phyloP scores from a whole-genome alignment of 1,140 invertebrate species.

The Drosophila sucinea region DNA sequence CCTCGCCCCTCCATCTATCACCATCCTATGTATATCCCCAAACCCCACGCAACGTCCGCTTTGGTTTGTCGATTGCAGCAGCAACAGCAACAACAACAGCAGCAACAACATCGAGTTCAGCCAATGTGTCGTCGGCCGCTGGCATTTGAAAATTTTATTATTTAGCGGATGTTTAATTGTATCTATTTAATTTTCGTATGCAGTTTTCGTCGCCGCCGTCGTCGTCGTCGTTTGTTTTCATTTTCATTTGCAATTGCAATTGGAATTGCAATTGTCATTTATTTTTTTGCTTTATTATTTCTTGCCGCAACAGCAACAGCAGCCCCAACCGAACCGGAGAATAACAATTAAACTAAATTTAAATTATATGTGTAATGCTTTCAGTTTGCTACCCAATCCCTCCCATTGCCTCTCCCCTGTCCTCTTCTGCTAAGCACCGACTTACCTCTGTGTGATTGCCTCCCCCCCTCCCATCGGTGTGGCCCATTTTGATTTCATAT shows the following conservation, averaged over 20 bases:
- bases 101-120: conserved; percentile 3
- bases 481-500: conserved; percentile 34
- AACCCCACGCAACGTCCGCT: conserved; percentile 35
- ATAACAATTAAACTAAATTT: conserved; percentile 83
- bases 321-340: conserved; percentile 56
- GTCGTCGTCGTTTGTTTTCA: conserved; percentile 57
- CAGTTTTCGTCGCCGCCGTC: conserved; percentile 39
- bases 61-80: conserved; percentile 23
- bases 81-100: conserved; percentile 18
- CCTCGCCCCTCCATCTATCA: neutral
- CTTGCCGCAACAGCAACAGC: conserved; percentile 48
- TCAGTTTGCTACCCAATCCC: conserved; percentile 36
- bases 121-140: conserved; percentile 12
- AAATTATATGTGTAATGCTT: conserved; percentile 80
- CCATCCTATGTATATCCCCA: neutral
- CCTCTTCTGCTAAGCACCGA: neutral
- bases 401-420: neutral
- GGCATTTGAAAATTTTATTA: conserved; percentile 78
- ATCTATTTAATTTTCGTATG: conserved; percentile 81
- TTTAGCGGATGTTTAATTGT: conserved; percentile 82
- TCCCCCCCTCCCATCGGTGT: conserved; percentile 13
- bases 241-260: conserved; percentile 53
- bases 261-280: conserved; percentile 70
- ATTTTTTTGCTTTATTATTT: conserved; percentile 66
- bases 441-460: conserved; percentile 4